These are phyloP conservation scores for Oncorhynchus gorbuscha DNA, from an alignment of 2,113 vertebrate species.

Conservation along the genomic window DNA sequence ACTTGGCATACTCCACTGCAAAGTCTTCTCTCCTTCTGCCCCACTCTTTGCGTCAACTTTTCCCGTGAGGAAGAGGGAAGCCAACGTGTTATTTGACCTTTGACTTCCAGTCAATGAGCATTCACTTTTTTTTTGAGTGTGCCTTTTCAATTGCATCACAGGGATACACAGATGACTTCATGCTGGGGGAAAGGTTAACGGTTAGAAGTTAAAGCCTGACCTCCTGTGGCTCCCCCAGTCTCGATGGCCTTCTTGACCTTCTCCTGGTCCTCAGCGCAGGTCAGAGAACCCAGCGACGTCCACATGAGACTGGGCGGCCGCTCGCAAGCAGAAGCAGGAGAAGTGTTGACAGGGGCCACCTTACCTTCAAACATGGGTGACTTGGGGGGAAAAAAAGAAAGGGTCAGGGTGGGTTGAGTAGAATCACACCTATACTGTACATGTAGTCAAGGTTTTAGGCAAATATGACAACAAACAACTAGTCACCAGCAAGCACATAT, in stretches of 20 bases:
- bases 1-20: slow-evolving; percentile 94
- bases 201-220: slow-evolving; percentile 23
- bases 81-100: slow-evolving; percentile 26
- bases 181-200: background rate
- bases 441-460: too few relatives aligned
- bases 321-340: slow-evolving; percentile 93
- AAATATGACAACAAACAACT: too few relatives aligned
- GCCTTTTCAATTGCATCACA: background rate
- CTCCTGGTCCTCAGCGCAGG: slow-evolving; percentile 92
- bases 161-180: background rate
- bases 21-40: slow-evolving; percentile 86
- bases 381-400: slow-evolving; percentile 62
- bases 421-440: too few relatives aligned
- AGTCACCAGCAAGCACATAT: too few relatives aligned
- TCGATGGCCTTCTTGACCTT: slow-evolving; percentile 93
- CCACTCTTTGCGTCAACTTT: slow-evolving; percentile 78
- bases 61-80: too few relatives aligned
- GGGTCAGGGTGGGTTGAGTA: too few relatives aligned
- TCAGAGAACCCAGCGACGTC: slow-evolving; percentile 88
- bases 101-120: slow-evolving; percentile 15
- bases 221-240: slow-evolving; percentile 78
- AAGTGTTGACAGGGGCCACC: slow-evolving; percentile 96
- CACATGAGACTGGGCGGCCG: slow-evolving; percentile 73
- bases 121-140: background rate
- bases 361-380: slow-evolving; percentile 98